Evolutionary conservation across 2,888 invertebrate genomes (phyloP).

Genomic region (Chrysolina americana): DNA sequence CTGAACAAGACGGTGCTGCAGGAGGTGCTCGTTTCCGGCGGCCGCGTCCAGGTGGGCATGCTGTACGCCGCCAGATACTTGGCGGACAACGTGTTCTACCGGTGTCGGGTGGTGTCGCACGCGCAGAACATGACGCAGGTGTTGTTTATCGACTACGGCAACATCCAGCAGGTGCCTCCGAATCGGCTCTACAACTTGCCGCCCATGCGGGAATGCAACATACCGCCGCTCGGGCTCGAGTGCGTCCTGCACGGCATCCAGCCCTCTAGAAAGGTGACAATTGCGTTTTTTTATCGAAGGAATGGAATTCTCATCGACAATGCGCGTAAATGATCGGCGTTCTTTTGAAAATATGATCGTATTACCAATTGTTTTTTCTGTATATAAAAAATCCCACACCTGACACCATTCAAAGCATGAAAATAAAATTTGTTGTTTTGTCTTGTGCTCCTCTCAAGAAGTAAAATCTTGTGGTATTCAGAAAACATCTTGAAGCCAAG

Average conservation of each 20-base stretch:
- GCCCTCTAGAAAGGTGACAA: slow-evolving; percentile 74
- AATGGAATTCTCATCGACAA: too few relatives aligned
- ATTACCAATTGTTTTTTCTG: too few relatives aligned
- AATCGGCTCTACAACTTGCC: slow-evolving; percentile 70
- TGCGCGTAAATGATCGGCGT: too few relatives aligned
- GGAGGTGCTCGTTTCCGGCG: slow-evolving; percentile 56
- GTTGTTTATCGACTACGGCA: slow-evolving; percentile 86
- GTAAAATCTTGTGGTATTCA: too few relatives aligned
- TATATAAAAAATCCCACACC: too few relatives aligned
- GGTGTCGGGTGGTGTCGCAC: slow-evolving; percentile 69
- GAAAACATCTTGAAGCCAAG: too few relatives aligned
- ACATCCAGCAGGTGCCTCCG: slow-evolving; percentile 70
- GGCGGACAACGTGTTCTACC: slow-evolving; percentile 70
- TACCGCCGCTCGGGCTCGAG: slow-evolving; percentile 79
- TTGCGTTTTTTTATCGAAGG: too few relatives aligned
- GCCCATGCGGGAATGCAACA: slow-evolving; percentile 51
- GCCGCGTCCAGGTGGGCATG: slow-evolving; percentile 67
- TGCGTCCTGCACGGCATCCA: slow-evolving; percentile 80
- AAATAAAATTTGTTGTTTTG: too few relatives aligned
- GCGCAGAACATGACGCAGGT: slow-evolving; percentile 23
- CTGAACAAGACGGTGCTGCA: slow-evolving; percentile 66
- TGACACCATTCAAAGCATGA: too few relatives aligned
- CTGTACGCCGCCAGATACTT: slow-evolving; percentile 75
- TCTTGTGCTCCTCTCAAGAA: too few relatives aligned
- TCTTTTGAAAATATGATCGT: too few relatives aligned